Evolutionary conservation across 2,113 vertebrate genomes (phyloP).

Genomic region (Lepisosteus oculatus): DNA sequence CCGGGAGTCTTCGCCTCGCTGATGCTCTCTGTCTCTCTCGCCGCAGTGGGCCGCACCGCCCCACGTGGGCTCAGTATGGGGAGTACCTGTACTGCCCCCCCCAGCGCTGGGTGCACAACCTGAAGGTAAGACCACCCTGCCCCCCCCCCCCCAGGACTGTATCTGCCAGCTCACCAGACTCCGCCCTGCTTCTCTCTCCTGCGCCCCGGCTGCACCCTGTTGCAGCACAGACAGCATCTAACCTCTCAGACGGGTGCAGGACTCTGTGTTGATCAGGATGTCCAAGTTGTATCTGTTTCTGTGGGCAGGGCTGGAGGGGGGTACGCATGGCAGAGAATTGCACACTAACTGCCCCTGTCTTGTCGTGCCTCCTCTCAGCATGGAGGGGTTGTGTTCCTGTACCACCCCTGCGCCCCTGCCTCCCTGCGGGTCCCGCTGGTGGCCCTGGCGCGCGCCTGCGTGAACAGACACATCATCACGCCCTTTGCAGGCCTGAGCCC

Average conservation of each 20-base stretch:
- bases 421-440: constrained; percentile 56
- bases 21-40: constrained; percentile 21
- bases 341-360: neutral
- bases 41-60: constrained; percentile 61
- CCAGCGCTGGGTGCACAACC: constrained; percentile 69
- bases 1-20: no score
- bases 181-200: no score
- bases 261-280: neutral
- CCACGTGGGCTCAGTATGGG: constrained; percentile 59
- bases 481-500: constrained; percentile 58
- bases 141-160: neutral
- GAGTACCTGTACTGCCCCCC: constrained; percentile 70
- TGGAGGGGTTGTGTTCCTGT: constrained; percentile 60
- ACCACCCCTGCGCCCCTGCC: constrained; percentile 68
- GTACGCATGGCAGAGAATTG: no score
- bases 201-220: neutral
- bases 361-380: constrained; percentile 47
- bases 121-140: constrained; percentile 52
- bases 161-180: no score
- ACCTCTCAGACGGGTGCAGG: constrained; percentile 8
- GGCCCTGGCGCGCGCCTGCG: constrained; percentile 55
- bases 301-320: no score
- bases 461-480: constrained; percentile 55
- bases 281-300: no score
- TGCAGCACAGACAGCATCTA: neutral